phyloP scores from a whole-genome alignment of 2,113 vertebrate species.

The Papio anubis region DNA sequence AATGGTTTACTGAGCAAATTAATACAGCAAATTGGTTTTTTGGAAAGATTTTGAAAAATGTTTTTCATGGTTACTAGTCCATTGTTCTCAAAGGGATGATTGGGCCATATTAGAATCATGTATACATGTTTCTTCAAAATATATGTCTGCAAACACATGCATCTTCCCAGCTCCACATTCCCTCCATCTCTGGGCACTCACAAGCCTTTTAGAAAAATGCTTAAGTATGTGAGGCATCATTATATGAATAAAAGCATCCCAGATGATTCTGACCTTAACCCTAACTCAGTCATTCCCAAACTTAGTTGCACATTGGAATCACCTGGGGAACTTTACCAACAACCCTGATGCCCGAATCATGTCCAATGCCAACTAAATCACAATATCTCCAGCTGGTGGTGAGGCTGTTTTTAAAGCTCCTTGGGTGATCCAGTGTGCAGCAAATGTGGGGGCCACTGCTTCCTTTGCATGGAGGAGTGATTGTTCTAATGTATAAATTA shows the following conservation, averaged over 20 bases:
- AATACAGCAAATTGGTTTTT: constrained; percentile 25
- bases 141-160: neutral
- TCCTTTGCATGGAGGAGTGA: neutral
- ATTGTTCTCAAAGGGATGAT: neutral
- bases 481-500: too few relatives aligned
- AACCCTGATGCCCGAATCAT: neutral
- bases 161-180: neutral
- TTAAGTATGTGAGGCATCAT: neutral
- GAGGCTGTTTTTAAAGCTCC: neutral
- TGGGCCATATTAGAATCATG: neutral
- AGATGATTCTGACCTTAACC: too few relatives aligned
- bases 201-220: neutral
- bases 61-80: neutral
- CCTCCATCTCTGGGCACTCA: too few relatives aligned
- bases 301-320: neutral
- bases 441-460: neutral
- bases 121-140: neutral
- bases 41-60: constrained; percentile 27
- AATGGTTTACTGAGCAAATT: neutral
- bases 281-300: neutral
- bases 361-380: neutral
- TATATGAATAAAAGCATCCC: neutral
- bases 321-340: neutral
- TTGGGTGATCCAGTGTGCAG: neutral
- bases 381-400: neutral